Evolutionary conservation across 92 coral and sea anemone genomes (phyloP), one percentile per base, ranked within the genome.

Genomic region (Galaxea fascicularis): DNA sequence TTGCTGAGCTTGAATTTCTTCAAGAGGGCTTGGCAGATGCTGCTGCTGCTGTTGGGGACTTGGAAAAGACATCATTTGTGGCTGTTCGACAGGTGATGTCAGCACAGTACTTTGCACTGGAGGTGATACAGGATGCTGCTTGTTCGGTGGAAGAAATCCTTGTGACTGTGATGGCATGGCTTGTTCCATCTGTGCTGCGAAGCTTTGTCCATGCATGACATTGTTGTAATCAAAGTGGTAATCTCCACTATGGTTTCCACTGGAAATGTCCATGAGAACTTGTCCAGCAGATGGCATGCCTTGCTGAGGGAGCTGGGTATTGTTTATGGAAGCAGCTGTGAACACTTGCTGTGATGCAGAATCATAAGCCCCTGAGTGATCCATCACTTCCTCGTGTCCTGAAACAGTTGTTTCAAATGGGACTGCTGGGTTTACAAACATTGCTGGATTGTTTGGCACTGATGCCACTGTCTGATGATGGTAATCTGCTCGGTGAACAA

Each of bases 251-350:
- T 78, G 70, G 24, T 86, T 87, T 46, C 79, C 86, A 58, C 71
- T 65, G 25, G 87, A 77, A 28, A 94, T 88, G 18, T 94, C 98
- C 95, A 94, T 93, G 83, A 94, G 86, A 29, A 91, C 97, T 47
- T 83, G 77, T 20, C 90, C 89, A 17, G 79, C 64, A 26, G 67
- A 57, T 8, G 68, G 70, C 67, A 82, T 74, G 8, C 54, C 53
- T 56, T 74, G 69, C 53, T 83, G 87, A 16, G 82, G 21, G 51
- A 82, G 31, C 27, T 82, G 86, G 25, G 86, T 25, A 59, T 82
- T 82, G 44, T 56, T 29, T n/a, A 62, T 74, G 26, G 58, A 29
- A 10, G 27, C 0, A 20, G 73, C 9, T 25, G 80, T 4, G 20
- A 62, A 30, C 30, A 63, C 71, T 45, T 74, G 72, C 29, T 47